phyloP scores from a whole-genome alignment of 2,797 vertebrate species.

The Tragopan temminckii region DNA sequence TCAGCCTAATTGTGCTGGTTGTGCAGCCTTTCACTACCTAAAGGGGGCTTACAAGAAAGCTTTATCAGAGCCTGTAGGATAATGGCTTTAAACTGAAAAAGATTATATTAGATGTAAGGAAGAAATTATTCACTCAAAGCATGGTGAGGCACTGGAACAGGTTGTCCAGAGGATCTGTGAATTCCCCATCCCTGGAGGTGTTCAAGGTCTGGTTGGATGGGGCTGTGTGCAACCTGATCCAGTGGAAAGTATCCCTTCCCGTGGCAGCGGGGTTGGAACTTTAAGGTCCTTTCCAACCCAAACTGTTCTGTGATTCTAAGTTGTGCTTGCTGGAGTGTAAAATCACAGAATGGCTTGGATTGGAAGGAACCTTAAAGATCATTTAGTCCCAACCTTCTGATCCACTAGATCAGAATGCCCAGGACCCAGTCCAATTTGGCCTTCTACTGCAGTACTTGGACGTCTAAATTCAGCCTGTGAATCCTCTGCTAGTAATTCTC shows the following conservation, averaged over 20 bases:
- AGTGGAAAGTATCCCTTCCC: too few species aligned
- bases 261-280: not conserved
- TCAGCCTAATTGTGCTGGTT: too few species aligned
- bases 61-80: too few species aligned
- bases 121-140: too few species aligned
- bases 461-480: not conserved
- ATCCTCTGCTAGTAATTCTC: slow-evolving; percentile 13
- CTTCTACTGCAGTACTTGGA: not conserved
- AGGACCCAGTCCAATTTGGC: not conserved
- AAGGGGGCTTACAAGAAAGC: not conserved
- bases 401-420: not conserved
- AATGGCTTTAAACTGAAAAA: too few species aligned
- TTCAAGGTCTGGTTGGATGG: too few species aligned
- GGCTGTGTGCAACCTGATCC: too few species aligned
- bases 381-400: not conserved
- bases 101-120: too few species aligned
- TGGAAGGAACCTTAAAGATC: not conserved
- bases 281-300: not conserved
- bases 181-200: too few species aligned
- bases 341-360: not conserved
- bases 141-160: too few species aligned
- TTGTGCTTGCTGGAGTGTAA: not conserved
- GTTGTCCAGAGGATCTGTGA: too few species aligned
- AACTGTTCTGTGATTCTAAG: not conserved
- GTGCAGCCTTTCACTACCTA: not conserved